Base-by-base conservation (phyloP, 2,797 vertebrate genomes). In the Nyctalus aviator region DNA sequence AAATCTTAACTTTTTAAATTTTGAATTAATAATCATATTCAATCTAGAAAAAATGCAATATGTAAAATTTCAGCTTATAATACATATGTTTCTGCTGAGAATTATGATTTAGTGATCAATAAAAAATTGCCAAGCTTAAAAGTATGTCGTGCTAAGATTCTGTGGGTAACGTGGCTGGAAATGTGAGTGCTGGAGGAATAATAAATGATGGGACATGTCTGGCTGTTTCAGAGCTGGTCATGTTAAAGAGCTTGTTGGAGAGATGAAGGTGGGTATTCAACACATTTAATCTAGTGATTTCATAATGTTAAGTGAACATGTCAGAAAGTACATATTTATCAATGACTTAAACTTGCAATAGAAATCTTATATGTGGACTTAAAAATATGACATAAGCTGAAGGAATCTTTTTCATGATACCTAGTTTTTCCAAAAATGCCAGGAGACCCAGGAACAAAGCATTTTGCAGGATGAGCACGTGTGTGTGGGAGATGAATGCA, bases 1-100 rank as follows among this genome's bases (percentile, higher is more conserved):
- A 73, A 86, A 68, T 84, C 87, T 90, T 84, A 82, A 88, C 66
- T 92, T 92, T 82, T 71, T 76, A 25, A 37, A 6, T 72, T 87
- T 91, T 75, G 13, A 57, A 91, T 79, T 77, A 68, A 62, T 30
- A 6, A 72, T 27, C 18, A 37, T 57, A 35, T 5, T 41, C 8
- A 76, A 85, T 59, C 15, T 77, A 57, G 53, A 85, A 72, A 77
- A 90, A 77, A 23, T 64, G 32, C 46, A 78, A 66, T 73, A 77
- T 21, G 20, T 88, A 90, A 69, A 59, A 53, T 84, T 73, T 92
- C 72, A 59, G 79, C 48, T 57, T 75, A 62, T 59, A 41, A 3
- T 64, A 46, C 12, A 48, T 57, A 82, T 72, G 93, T 94, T 83
- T 21, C 71, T 90, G 44, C n/a, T 23, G 44, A 79, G 41, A 84